These are phyloP conservation scores for Drosophila mayri DNA, from an alignment of 1,140 invertebrate species.

Conservation along the genomic window DNA sequence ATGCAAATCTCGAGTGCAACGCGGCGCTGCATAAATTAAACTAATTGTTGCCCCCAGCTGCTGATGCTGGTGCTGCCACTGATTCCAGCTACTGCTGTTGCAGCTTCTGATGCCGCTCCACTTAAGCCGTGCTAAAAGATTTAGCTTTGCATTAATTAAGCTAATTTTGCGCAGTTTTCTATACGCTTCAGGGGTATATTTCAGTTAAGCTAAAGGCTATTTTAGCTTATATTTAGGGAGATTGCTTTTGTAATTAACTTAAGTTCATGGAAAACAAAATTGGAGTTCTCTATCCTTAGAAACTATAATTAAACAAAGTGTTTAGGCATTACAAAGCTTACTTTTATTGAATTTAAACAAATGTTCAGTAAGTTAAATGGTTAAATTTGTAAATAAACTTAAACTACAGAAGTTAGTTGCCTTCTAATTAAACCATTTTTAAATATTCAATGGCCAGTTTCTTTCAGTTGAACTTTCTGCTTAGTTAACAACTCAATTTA, in stretches of 20 bases:
- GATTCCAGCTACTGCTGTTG: background rate
- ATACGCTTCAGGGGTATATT: background rate
- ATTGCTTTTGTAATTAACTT: background rate
- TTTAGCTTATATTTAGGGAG: background rate
- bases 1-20: constrained; percentile 67
- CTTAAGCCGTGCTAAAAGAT: constrained; percentile 69
- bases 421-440: background rate
- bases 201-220: constrained; percentile 3
- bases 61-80: constrained; percentile 6
- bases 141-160: constrained; percentile 77
- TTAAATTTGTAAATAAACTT: background rate
- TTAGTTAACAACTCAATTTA: constrained; percentile 11
- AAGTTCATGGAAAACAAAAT: background rate
- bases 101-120: constrained; percentile 12
- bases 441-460: background rate
- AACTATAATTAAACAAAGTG: background rate
- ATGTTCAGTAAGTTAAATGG: background rate
- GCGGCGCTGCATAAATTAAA: constrained; percentile 66
- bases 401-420: background rate
- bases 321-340: background rate
- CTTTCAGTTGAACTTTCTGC: background rate
- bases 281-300: background rate
- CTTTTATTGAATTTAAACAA: background rate
- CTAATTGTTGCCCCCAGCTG: constrained; percentile 51
- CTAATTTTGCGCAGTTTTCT: constrained; percentile 54